Evolutionary conservation across 2,888 invertebrate genomes (phyloP), one percentile per base, ranked within the genome.

Genomic region (Eustalomyia histrio): DNA sequence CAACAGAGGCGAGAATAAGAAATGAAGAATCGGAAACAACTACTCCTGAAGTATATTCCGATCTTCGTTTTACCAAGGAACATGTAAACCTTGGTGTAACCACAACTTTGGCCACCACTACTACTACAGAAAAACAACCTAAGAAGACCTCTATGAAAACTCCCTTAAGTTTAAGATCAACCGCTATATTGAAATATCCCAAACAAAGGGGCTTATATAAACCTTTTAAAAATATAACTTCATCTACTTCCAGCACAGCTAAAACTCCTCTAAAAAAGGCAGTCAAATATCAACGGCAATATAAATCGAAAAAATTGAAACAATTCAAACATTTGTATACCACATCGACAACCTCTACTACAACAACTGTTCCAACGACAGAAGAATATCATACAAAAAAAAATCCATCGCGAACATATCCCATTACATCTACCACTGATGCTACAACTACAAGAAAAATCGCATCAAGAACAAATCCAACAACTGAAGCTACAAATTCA

Each of bases 221-320:
- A 63, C 9, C 61, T 7, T 47, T 33, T 35, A 78, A 61, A 50
- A 78, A 67, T 55, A 18, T 58, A 24, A 68, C 75, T 17, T 60
- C 63, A 10, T 52, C 75, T 0, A 74, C 76, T 6, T 73, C 80
- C 8, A 52, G 39, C 6, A 64, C 17, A 17, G 29, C 47, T 1
- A 18, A 18, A 6, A 61, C 47, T 7, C 18, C 58, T 12, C 16
- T 65, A 4, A 81, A 78, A 52, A 81, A 81, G n/a, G 17, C 43
- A 1, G 60, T 64, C 16, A 81, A 81, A 67, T 81, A 81, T 35
- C 74, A 71, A 52, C 65, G 81, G 0, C 78, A 81, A 68, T 78
- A 78, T 52, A 81, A 78, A 58, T 24, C 71, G 18, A 81, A 81
- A 21, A 78, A 75, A 63, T 58, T 61, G 18, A 81, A 81, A 33